Evolutionary conservation across 2,888 invertebrate species (phyloP), one percentile per base, ranked within the genome.

Genomic region (Danaus chrysippus): DNA sequence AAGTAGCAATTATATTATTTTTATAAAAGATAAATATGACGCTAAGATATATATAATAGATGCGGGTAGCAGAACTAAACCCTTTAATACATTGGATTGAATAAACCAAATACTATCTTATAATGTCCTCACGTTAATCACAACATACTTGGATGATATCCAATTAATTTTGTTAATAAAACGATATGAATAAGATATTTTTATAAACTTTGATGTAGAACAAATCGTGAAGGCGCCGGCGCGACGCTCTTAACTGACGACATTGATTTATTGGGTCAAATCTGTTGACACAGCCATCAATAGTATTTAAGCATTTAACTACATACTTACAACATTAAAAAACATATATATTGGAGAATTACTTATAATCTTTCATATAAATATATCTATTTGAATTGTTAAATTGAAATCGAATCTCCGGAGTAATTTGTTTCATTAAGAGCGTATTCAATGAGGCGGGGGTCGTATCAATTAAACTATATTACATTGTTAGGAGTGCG

Each of bases 391-490:
- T 43, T 5, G n/a, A 43, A 54, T 8, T 6, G 10, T n/a, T 12
- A 3, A 54, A n/a, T 23, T 41, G 41, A 54, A 54, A 54, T 23
- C 54, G 41, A 65, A 61, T 53, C 54, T 53, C 44, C 63, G 58
- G 58, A 63, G 62, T 65, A 68, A 63, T 64, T 72, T 68, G 71
- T 73, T 75, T 74, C 76, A 76, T 75, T 74, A 73, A 66, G 64
- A 74, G 73, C 76, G 75, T 77, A 77, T 74, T 73, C 65, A 67
- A 72, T 70, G 73, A 75, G 72, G 77, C 76, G 81, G 85, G 86
- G 87, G 87, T 86, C 88, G 82, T 83, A 77, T 83, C 86, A 88
- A 88, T 90, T 87, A 87, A 86, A 83, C 82, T 82, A 84, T 86
- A 89, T 88, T 86, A 86, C 86, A 87, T 86, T 87, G 87, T 84